A percentile compares a stretch with the other conserved stretches of the same genome.
These are phyloP conservation scores for Hexactinellida sp. DNA, from an alignment of 37 sponge, comb jelly and placozoan genomes.

Conservation along the genomic window DNA sequence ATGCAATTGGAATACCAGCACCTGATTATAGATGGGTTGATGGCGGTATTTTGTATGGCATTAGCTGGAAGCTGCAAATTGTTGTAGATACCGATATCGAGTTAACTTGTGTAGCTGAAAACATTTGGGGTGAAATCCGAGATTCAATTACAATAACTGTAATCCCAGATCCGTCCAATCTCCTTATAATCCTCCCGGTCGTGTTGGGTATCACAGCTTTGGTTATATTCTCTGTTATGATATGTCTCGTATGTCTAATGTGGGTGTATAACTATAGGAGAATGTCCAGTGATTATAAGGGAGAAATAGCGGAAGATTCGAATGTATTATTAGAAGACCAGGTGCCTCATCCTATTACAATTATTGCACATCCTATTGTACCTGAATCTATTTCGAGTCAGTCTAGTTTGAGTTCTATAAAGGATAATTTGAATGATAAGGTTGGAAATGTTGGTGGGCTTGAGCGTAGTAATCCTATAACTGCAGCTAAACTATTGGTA, in stretches of 20 bases:
- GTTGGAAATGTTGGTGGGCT: not conserved
- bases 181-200: not conserved
- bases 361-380: not conserved
- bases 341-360: not conserved
- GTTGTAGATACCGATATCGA: not conserved
- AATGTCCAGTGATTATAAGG: not conserved
- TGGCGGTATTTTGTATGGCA: not conserved
- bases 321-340: not conserved
- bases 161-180: not conserved
- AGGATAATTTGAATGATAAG: not conserved
- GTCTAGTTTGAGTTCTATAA: not conserved
- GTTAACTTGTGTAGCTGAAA: not conserved
- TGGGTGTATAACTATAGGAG: not conserved
- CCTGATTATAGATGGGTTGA: not conserved
- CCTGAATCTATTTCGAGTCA: not conserved
- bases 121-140: not conserved
- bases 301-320: not conserved
- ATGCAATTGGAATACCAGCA: not conserved
- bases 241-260: not conserved
- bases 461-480: not conserved
- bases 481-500: not conserved
- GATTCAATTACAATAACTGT: not conserved
- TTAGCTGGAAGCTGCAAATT: not conserved
- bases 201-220: not conserved
- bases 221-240: not conserved